Base-by-base conservation (phyloP, 2,888 invertebrate species). In the Lissonota sp. region DNA sequence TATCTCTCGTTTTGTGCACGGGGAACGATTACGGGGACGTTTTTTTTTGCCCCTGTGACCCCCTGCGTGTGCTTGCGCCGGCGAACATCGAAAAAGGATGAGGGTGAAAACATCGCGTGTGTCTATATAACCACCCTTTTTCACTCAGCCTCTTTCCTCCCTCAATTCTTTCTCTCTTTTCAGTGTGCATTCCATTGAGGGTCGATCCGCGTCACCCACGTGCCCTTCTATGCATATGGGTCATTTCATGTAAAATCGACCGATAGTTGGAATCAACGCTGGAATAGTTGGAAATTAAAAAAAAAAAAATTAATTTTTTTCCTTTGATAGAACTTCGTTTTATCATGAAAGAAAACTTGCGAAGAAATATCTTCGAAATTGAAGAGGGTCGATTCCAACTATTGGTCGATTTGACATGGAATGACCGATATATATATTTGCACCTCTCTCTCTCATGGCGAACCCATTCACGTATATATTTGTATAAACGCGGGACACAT, bases 31-130 rank as follows among this genome's bases (percentile, higher is more conserved):
- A 81, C 77, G 73, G 66, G 53, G 42, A 42, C 60, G n/a, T n/a
- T n/a, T 69, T 71, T 80, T 78, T 78, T 74, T 78, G 16, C 64
- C 64, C 64, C 44, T 40, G 60, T 37, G 39, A 40, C 40, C 14
- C 53, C 53, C 51, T 14, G 44, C 51, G 51, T 58, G 60, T 37
- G 80, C 69, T 67, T 57, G 16, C n/a, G 75, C 67, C 67, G 57
- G 12, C 64, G 44, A 74, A 74, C 74, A 74, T 74, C 74, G 57
- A 81, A 81, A 78, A 71, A 74, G 74, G 81, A 75, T 70, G 78
- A 70, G 75, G 74, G 78, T 73, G 70, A 81, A 81, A 81, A 81
- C 81, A 81, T 78, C 70, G 78, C 74, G 81, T 60, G 75, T 51
- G 58, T 66, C 71, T 40, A 81, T 12, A 53, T 12, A 53, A 66